Base-by-base conservation (phyloP, 92 coral and sea anemone genomes). In the Diadumene lineata region DNA sequence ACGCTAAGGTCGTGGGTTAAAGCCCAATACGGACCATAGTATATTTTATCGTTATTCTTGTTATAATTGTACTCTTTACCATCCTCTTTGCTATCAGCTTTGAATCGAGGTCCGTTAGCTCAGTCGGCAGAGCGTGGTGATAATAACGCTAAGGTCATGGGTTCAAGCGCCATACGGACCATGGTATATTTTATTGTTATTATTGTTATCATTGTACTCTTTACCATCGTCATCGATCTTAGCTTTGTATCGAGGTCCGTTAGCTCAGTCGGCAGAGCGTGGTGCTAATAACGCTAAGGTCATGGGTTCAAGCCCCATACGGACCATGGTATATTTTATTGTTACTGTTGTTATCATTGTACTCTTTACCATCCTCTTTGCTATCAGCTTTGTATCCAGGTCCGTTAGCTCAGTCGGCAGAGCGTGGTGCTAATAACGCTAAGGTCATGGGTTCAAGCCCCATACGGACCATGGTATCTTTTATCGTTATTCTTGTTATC, bases 321-420 rank as follows among this genome's bases (percentile, higher is more conserved):
- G 92, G 92, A 87, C 87, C 87, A 86, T n/a, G n/a, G n/a, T n/a
- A n/a, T n/a, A n/a, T n/a, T n/a, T n/a, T n/a, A n/a, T n/a, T n/a
- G n/a, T n/a, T n/a, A n/a, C n/a, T n/a, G n/a, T n/a, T n/a, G n/a
- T n/a, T n/a, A n/a, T n/a, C n/a, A n/a, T n/a, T n/a, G n/a, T n/a
- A n/a, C n/a, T n/a, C n/a, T n/a, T n/a, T n/a, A n/a, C n/a, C n/a
- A n/a, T n/a, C n/a, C n/a, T n/a, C n/a, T n/a, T n/a, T n/a, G n/a
- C n/a, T n/a, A n/a, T n/a, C n/a, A n/a, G n/a, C n/a, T n/a, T n/a
- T n/a, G n/a, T n/a, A n/a, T n/a, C n/a, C n/a, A n/a, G 90, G 93
- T 85, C 96, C 96, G 89, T 91, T 88, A 88, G 97, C 93, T 91
- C 92, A 91, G 92, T 91, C 88, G 90, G 93, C 90, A 91, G 97